These are phyloP conservation scores for Dendronephthya gigantea DNA, from an alignment of 64 coral and sea anemone species.

Conservation along the genomic window DNA sequence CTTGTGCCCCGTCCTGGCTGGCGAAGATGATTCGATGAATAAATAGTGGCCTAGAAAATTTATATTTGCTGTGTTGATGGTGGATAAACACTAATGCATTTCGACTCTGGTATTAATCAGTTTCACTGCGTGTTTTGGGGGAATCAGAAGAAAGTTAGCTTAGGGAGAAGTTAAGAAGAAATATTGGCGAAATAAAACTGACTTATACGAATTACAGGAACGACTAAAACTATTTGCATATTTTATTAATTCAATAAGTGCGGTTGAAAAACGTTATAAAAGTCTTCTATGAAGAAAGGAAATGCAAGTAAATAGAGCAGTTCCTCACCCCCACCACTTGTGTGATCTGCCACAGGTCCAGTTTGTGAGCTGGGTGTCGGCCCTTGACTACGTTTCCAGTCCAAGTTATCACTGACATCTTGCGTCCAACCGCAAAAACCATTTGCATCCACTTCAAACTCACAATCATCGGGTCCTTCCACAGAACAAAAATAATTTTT, in stretches of 20 bases:
- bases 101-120: too few relatives aligned
- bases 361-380: not conserved
- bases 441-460: not conserved
- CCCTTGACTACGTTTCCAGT: not conserved
- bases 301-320: not conserved
- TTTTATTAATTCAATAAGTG: too few relatives aligned
- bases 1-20: not conserved
- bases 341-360: not conserved
- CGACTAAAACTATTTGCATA: too few relatives aligned
- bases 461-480: not conserved
- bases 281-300: not conserved
- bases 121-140: too few relatives aligned
- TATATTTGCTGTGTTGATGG: too few relatives aligned
- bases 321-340: not conserved
- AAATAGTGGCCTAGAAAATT: constrained; percentile 6
- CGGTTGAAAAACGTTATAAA: not conserved
- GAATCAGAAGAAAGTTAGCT: not conserved
- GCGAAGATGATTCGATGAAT: not conserved
- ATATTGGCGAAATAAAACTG: too few relatives aligned
- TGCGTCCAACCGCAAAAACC: not conserved
- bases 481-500: too few relatives aligned
- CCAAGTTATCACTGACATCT: not conserved
- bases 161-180: too few relatives aligned
- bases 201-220: too few relatives aligned
- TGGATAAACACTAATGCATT: too few relatives aligned